Evolutionary conservation across 2,797 vertebrate species (phyloP).

Genomic region (Kryptopterus vitreolus): DNA sequence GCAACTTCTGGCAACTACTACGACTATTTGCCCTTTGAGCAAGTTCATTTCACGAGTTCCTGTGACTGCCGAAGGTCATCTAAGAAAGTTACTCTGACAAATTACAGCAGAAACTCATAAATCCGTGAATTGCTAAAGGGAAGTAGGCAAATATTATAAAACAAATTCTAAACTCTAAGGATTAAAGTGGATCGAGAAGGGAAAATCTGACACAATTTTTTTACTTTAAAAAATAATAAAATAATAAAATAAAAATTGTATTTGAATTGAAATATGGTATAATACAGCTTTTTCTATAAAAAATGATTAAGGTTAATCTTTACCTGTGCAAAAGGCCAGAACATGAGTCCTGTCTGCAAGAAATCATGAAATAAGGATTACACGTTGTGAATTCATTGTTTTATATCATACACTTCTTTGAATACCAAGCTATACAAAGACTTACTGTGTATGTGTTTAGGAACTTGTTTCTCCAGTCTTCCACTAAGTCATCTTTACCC

Average conservation of each 20-base stretch:
- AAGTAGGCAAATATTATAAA: neutral
- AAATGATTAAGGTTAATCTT: conserved; percentile 54
- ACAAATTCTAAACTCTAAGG: neutral
- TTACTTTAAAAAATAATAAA: no score
- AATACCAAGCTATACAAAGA: neutral
- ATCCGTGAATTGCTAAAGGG: neutral
- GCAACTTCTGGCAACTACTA: no score
- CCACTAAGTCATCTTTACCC: conserved; percentile 82
- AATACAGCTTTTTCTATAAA: neutral
- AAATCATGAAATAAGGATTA: neutral
- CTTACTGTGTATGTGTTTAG: conserved; percentile 89
- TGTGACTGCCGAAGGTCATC: neutral
- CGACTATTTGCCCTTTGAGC: neutral
- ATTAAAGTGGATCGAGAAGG: neutral
- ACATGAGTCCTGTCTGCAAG: conserved; percentile 83
- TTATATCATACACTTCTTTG: neutral
- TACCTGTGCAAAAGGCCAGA: conserved; percentile 93
- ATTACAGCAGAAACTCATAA: neutral
- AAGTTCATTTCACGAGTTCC: conserved; percentile 3
- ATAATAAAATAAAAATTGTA: no score
- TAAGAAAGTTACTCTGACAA: neutral
- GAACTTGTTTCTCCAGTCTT: conserved; percentile 87
- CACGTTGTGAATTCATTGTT: neutral
- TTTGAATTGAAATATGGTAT: no score
- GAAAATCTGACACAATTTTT: neutral